These are phyloP conservation scores for Drosophila yooni DNA, from an alignment of 2,888 invertebrate genomes.

Conservation along the genomic window DNA sequence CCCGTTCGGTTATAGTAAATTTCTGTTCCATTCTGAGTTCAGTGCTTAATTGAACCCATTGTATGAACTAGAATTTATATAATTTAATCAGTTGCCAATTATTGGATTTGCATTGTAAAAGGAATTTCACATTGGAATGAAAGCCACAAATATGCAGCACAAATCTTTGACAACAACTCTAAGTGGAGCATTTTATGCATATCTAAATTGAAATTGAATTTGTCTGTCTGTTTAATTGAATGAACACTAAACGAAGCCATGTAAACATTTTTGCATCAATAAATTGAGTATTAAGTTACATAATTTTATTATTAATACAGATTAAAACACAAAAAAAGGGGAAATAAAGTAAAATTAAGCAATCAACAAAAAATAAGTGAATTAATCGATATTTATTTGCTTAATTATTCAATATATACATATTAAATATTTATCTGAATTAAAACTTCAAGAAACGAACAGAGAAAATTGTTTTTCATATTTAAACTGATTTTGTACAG, in stretches of 20 bases:
- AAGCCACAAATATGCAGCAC: constrained; percentile 19
- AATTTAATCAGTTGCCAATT: constrained; percentile 51
- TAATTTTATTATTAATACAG: background rate
- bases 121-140: constrained; percentile 23
- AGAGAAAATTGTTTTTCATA: background rate
- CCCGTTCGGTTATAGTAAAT: constrained; percentile 38
- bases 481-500: background rate
- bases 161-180: constrained; percentile 6
- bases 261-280: background rate
- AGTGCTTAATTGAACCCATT: constrained; percentile 59
- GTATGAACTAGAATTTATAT: constrained; percentile 23
- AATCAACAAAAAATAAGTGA: background rate
- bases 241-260: constrained; percentile 8
- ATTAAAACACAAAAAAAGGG: background rate
- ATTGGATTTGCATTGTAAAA: constrained; percentile 32
- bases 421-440: background rate
- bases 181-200: background rate
- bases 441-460: background rate
- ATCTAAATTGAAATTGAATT: constrained; percentile 7
- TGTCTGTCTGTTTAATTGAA: constrained; percentile 26
- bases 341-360: too few species aligned
- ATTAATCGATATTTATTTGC: background rate
- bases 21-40: constrained; percentile 21
- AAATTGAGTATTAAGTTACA: constrained; percentile 3
- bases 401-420: too few species aligned